Conservation (phyloP, 2,113 vertebrate genomes). For the Murina feae region DNA sequence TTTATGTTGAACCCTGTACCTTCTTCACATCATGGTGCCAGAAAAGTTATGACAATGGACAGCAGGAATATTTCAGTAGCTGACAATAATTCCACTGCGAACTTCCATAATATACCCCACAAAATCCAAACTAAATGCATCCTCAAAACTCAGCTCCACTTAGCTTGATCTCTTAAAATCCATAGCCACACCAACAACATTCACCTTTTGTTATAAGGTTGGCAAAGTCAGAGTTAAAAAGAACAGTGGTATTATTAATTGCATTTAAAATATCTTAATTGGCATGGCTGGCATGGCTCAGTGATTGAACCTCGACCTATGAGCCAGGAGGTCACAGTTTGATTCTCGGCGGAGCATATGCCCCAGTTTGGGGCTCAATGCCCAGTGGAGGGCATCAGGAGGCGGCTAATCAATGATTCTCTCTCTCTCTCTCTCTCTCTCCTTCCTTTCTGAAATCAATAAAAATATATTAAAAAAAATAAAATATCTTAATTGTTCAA, state of each 20-base stretch:
- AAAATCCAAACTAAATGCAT: neutral
- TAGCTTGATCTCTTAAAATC: neutral
- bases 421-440: too few relatives aligned
- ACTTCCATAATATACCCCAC: neutral
- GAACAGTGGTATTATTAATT: neutral
- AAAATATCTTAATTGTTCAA: neutral
- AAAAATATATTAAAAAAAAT: too few relatives aligned
- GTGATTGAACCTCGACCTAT: too few relatives aligned
- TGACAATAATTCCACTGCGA: slow-evolving; percentile 22
- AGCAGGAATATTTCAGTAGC: neutral
- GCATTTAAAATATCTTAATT: neutral
- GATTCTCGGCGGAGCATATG: too few relatives aligned
- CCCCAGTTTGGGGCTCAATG: too few relatives aligned
- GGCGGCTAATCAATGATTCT: too few relatives aligned
- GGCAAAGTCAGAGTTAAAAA: neutral
- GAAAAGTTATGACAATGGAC: neutral
- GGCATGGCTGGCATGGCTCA: too few relatives aligned
- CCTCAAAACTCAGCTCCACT: slow-evolving; percentile 14
- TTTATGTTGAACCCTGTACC: neutral
- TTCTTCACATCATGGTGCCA: neutral
- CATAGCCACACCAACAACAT: neutral
- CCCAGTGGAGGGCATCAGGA: too few relatives aligned
- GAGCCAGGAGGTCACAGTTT: too few relatives aligned
- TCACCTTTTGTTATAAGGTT: neutral
- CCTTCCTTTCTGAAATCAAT: too few relatives aligned